Evolutionary conservation across 2,113 vertebrate species (phyloP), one percentile per base, ranked within the genome.

Genomic region (Gasterosteus nipponicus): DNA sequence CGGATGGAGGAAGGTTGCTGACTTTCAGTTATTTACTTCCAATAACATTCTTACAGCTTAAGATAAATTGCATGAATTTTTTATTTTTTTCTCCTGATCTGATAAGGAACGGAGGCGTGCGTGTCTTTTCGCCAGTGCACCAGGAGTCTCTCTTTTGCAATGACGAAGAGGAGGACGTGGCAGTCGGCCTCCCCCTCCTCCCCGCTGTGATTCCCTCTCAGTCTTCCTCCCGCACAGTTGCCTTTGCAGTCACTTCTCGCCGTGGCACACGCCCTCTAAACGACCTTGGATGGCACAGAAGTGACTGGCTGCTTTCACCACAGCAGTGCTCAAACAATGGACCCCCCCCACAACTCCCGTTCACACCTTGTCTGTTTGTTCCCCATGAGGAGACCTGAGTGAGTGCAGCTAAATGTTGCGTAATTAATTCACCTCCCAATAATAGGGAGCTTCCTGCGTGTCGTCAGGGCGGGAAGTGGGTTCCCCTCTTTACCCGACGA

Each of bases 261-360:
- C 60, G 69, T 82, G 73, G 67, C 80, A 75, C 63, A 62, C 62
- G 81, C 67, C 87, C 89, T 93, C 69, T 54, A 92, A 89, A 86
- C 87, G 87, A 92, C 90, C 90, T 93, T 92, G 77, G 86, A 39
- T 77, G 65, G 73, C 81, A 82, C 77, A 82, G 53, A 80, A 87
- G 69, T 60, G 70, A 69, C 71, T 51, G 42, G 10, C 77, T 85
- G 22, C 22, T 26, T 26, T 26, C 22, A 26, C 22, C 22, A 26
- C 22, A 26, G 22, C 22, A 26, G 22, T 26, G 22, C 22, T 26
- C 22, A 26, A 33, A 33, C 33, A 33, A 33, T 33, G 33, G 33
- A 33, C 5, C 5, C 33, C 33, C 33, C n/a, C n/a, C n/a, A n/a
- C n/a, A n/a, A n/a, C n/a, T n/a, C 33, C 33, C 33, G 33, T 33